Evolutionary conservation across 2,113 vertebrate genomes (phyloP).

Genomic region (Ictalurus punctatus): DNA sequence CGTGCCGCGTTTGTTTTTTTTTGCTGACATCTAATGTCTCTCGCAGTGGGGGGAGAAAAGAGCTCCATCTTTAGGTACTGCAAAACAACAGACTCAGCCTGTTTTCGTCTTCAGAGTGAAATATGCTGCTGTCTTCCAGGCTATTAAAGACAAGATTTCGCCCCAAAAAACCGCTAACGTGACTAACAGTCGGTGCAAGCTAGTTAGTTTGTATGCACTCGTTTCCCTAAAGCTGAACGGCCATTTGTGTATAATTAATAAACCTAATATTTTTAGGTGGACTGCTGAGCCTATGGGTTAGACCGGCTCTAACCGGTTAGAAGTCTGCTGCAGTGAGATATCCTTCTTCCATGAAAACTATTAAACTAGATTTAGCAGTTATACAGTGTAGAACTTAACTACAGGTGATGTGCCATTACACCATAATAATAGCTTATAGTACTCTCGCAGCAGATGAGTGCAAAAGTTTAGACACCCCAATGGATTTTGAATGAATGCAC

Average conservation of each 20-base stretch:
- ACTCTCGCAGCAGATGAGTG: not conserved
- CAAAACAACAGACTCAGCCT: slow-evolving; percentile 47
- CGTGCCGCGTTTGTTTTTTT: not conserved
- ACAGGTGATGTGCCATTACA: not conserved
- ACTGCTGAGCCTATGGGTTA: not conserved
- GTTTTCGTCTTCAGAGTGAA: slow-evolving; percentile 15
- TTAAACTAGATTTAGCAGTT: not conserved
- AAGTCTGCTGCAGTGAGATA: not conserved
- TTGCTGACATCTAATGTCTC: slow-evolving; percentile 49
- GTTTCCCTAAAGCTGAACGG: not conserved
- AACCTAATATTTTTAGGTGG: not conserved
- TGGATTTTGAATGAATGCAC: not conserved
- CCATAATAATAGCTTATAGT: not conserved
- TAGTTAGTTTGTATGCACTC: too few relatives aligned
- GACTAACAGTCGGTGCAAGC: not conserved
- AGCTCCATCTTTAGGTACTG: slow-evolving; percentile 39
- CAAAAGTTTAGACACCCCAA: not conserved
- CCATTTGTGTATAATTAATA: not conserved
- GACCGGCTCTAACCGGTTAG: not conserved
- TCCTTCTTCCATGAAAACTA: not conserved
- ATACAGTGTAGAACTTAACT: not conserved
- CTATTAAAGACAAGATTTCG: not conserved
- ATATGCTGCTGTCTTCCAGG: slow-evolving; percentile 11
- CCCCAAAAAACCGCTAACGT: not conserved
- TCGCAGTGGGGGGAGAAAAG: not conserved